Evolutionary conservation across 2,797 vertebrate species (phyloP).

Genomic region (Erethizon dorsatum): DNA sequence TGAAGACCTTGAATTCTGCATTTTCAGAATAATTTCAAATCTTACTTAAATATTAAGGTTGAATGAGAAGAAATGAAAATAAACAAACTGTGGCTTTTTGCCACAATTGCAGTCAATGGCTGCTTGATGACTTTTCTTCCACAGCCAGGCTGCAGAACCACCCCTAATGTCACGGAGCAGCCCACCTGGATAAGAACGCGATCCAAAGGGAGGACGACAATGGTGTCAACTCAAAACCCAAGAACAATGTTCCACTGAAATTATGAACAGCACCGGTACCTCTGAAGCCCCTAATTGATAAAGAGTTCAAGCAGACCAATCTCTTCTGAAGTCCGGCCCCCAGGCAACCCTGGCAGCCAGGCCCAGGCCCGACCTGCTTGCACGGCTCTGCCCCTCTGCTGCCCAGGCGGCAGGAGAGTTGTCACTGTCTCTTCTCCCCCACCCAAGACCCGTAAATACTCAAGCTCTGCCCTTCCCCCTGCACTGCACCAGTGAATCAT

Average conservation of each 20-base stretch:
- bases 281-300: background rate
- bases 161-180: background rate
- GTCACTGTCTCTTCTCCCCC: background rate
- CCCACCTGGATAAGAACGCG: background rate
- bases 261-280: background rate
- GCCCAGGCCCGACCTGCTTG: background rate
- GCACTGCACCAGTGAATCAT: background rate
- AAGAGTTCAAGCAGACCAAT: background rate
- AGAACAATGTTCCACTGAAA: background rate
- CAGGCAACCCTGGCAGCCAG: background rate
- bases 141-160: background rate
- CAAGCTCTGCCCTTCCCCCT: background rate
- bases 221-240: background rate
- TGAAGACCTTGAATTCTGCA: constrained; percentile 1
- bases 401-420: no score
- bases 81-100: background rate
- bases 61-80: constrained; percentile 41
- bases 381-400: no score
- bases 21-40: constrained; percentile 48
- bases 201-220: background rate
- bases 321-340: background rate
- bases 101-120: background rate
- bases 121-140: background rate
- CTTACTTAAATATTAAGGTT: constrained; percentile 11
- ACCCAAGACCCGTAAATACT: background rate